Evolutionary conservation across 2,888 invertebrate species (phyloP).

Genomic region (Fragum fragum): DNA sequence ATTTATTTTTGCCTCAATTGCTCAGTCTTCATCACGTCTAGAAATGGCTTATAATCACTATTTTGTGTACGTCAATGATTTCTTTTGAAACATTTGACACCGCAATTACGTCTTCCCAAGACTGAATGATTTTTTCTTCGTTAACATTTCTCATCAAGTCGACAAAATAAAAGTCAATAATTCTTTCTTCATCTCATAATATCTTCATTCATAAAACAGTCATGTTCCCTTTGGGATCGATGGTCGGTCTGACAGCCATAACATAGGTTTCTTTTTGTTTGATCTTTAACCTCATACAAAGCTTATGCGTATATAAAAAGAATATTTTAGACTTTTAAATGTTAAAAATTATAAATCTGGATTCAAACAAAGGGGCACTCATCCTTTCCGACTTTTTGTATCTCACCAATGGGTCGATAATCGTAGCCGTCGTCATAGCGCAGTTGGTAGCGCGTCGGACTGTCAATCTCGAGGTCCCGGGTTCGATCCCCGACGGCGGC

Average conservation of each 20-base stretch:
- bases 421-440: too few relatives aligned
- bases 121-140: conserved; percentile 28
- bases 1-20: conserved; percentile 39
- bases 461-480: too few relatives aligned
- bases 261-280: conserved; percentile 10
- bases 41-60: conserved; percentile 28
- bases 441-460: too few relatives aligned
- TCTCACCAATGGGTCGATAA: too few relatives aligned
- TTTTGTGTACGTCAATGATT: conserved; percentile 38
- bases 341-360: too few relatives aligned
- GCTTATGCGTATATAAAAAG: conserved; percentile 53
- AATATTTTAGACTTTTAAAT: too few relatives aligned
- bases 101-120: conserved; percentile 31
- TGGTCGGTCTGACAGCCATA: conserved; percentile 38
- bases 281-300: conserved; percentile 27
- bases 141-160: conserved; percentile 41
- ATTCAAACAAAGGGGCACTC: too few relatives aligned
- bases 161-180: conserved; percentile 40
- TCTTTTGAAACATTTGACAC: conserved; percentile 30
- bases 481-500: too few relatives aligned
- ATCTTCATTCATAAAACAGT: conserved; percentile 32
- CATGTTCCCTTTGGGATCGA: conserved; percentile 44
- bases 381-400: too few relatives aligned
- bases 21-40: conserved; percentile 45
- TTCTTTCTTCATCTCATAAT: conserved; percentile 35